Evolutionary conservation across 2,113 vertebrate genomes (phyloP).

Genomic region (Chaenogobius annularis): DNA sequence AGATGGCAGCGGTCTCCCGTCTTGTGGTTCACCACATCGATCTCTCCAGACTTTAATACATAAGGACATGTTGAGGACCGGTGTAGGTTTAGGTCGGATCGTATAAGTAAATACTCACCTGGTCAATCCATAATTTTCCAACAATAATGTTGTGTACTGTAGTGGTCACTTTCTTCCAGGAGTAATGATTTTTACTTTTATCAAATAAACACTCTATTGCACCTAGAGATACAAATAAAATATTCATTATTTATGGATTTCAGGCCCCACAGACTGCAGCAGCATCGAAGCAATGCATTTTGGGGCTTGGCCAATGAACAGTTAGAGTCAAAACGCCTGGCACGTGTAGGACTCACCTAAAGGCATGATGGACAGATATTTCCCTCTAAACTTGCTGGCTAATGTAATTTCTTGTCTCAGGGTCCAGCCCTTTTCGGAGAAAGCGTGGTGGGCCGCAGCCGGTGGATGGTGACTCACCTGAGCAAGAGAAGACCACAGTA

Average conservation of each 20-base stretch:
- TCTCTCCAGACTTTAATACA: constrained; percentile 85
- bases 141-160: constrained; percentile 99
- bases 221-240: constrained; percentile 70
- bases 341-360: constrained; percentile 79
- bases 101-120: constrained; percentile 76
- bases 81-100: background rate
- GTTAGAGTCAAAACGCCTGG: too few species aligned
- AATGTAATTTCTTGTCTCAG: constrained; percentile 93
- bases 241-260: background rate
- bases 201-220: constrained; percentile 95
- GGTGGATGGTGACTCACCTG: constrained; percentile 97
- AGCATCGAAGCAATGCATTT: background rate
- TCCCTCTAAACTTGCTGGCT: constrained; percentile 98
- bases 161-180: constrained; percentile 97
- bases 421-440: constrained; percentile 91
- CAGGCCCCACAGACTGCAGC: background rate
- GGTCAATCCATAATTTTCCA: constrained; percentile 97
- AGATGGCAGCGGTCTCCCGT: constrained; percentile 95
- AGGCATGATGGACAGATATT: constrained; percentile 98
- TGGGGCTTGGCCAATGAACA: background rate
- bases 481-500: background rate
- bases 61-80: background rate
- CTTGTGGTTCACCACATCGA: constrained; percentile 92
- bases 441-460: constrained; percentile 89
- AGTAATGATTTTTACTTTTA: constrained; percentile 91